Base-by-base conservation (phyloP, 2,113 vertebrate species). In the Trachemys scripta region DNA sequence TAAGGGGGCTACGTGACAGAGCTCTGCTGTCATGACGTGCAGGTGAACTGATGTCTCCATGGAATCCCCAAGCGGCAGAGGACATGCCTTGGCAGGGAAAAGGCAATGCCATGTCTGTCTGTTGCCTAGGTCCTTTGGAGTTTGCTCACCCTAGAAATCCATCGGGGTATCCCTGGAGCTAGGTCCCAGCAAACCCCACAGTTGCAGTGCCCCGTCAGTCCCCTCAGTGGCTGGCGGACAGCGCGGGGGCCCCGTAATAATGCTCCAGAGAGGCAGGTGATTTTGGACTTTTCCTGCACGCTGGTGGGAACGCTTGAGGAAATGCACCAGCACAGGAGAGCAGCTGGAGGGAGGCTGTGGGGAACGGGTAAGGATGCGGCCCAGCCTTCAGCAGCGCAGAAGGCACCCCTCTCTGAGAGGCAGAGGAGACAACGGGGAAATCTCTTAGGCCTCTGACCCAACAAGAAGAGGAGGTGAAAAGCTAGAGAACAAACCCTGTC, bases 401-500 rank as follows among this genome's bases (percentile, higher is more conserved):
- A 38, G 19, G 65, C 35, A 72, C 65, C 65, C 65, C 19, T 19
- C 93, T 79, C 82, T 0, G 2, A 59, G 62, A 94, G 38, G 19
- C 25, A 3, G 81, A 13, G 90, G 92, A 0, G 0, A 72, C 9
- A n/a, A 72, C 4, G 9, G n/a, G 35, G 65, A 72, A 72, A 72
- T 20, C 65, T n/a, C 65, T n/a, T n/a, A 72, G 65, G 65, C 35
- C 17, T 72, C 19, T 72, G 65, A n/a, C 35, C 19, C 35, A 72
- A 19, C 65, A 89, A 87, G 65, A 89, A 76, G 85, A 27, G 42
- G 75, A 47, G 85, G 56, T 65, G n/a, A 42, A 45, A 86, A 81
- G 89, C 92, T 80, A 82, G 56, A 96, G 7, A 84, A 38, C 69
- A 81, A 65, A 88, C 69, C 10, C 47, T 57, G 72, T 8, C 89